Conservation (phyloP, 2,113 vertebrate genomes). For the Phrynosoma platyrhinos region DNA sequence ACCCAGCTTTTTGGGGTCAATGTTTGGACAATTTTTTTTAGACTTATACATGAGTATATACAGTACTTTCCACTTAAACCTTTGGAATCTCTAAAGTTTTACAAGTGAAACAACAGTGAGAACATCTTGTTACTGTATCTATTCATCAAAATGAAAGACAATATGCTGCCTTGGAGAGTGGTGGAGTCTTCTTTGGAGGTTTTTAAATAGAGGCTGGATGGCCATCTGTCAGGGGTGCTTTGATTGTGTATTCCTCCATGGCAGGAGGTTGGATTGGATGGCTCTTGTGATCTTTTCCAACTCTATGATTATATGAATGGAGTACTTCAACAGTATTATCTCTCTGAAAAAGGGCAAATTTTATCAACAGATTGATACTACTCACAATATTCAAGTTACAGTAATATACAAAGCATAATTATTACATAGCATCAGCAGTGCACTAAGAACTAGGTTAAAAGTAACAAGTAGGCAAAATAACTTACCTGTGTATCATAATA, state of each 20-base stretch:
- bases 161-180: no score
- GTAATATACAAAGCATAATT: background rate
- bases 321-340: background rate
- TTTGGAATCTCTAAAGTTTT: background rate
- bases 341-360: background rate
- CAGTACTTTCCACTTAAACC: background rate
- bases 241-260: no score
- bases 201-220: no score
- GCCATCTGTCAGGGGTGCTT: no score
- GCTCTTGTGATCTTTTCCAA: no score
- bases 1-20: no score
- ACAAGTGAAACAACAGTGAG: background rate
- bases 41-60: no score
- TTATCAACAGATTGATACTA: background rate
- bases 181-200: no score
- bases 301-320: no score
- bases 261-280: no score
- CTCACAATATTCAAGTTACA: background rate
- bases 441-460: background rate
- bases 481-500: constrained; percentile 97
- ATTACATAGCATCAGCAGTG: background rate
- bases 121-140: background rate
- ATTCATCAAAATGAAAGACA: no score
- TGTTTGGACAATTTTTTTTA: no score
- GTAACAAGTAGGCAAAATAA: constrained; percentile 2